phyloP scores from a whole-genome alignment of 2,113 vertebrate genomes.

The Pterophyllum scalare region DNA sequence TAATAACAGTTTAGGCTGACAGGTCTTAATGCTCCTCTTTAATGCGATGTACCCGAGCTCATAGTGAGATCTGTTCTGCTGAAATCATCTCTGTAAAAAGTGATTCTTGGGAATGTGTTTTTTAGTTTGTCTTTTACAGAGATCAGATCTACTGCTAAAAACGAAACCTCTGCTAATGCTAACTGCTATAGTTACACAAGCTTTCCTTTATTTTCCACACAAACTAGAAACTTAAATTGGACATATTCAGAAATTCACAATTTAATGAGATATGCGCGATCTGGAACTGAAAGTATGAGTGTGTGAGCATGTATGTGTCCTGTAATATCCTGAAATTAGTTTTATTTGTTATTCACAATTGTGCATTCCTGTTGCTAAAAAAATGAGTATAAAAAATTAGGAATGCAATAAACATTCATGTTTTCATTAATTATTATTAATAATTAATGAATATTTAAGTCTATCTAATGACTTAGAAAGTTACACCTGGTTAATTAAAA shows the following conservation, averaged over 20 bases:
- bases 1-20: slow-evolving; percentile 51
- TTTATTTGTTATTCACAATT: no score
- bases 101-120: background rate
- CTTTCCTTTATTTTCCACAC: background rate
- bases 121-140: background rate
- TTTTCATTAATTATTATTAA: no score
- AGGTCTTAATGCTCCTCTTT: slow-evolving; percentile 40
- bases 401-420: no score
- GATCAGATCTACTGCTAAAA: no score
- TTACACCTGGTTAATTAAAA: no score
- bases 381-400: no score
- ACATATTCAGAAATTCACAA: background rate
- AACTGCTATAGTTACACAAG: background rate
- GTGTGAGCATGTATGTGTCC: no score
- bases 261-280: background rate
- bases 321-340: no score
- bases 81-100: slow-evolving; percentile 9
- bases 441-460: background rate
- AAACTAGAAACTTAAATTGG: background rate
- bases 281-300: no score
- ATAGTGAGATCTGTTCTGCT: slow-evolving; percentile 5
- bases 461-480: no score
- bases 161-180: background rate
- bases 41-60: slow-evolving; percentile 16
- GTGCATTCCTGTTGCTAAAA: no score